These are phyloP conservation scores for Albula goreensis DNA, from an alignment of 2,113 vertebrate genomes.

Conservation along the genomic window DNA sequence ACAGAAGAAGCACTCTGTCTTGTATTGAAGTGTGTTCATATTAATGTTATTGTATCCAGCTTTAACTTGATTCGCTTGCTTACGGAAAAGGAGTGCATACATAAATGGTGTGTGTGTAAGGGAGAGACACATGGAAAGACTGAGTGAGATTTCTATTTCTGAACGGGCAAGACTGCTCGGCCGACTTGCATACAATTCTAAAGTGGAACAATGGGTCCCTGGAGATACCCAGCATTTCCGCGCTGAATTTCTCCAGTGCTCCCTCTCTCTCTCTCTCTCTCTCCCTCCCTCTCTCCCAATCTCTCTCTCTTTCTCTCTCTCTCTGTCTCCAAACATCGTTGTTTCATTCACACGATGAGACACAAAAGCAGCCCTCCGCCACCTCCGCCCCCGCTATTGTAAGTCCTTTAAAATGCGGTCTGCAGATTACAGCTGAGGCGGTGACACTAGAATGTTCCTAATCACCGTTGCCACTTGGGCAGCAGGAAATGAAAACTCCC, in stretches of 20 bases:
- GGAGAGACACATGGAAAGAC: not conserved
- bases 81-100: not conserved
- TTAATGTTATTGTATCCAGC: slow-evolving; percentile 12
- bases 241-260: slow-evolving; percentile 23
- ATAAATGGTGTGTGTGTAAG: not conserved
- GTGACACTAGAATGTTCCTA: slow-evolving; percentile 24
- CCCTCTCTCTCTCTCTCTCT: slow-evolving; percentile 32
- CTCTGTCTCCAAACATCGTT: slow-evolving; percentile 34
- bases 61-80: not conserved
- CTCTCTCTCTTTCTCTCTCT: slow-evolving; percentile 34
- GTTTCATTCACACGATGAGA: slow-evolving; percentile 30
- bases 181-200: not conserved
- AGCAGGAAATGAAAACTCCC: slow-evolving; percentile 36
- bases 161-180: not conserved
- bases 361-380: slow-evolving; percentile 34
- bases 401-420: slow-evolving; percentile 42
- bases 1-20: not conserved
- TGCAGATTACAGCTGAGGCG: slow-evolving; percentile 33
- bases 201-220: slow-evolving; percentile 19
- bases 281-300: not conserved
- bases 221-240: slow-evolving; percentile 13
- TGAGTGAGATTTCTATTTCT: not conserved
- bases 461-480: not conserved
- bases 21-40: not conserved
- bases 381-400: slow-evolving; percentile 28